Conservation (phyloP, 2,888 invertebrate species). For the Drosophila stalkeri region DNA sequence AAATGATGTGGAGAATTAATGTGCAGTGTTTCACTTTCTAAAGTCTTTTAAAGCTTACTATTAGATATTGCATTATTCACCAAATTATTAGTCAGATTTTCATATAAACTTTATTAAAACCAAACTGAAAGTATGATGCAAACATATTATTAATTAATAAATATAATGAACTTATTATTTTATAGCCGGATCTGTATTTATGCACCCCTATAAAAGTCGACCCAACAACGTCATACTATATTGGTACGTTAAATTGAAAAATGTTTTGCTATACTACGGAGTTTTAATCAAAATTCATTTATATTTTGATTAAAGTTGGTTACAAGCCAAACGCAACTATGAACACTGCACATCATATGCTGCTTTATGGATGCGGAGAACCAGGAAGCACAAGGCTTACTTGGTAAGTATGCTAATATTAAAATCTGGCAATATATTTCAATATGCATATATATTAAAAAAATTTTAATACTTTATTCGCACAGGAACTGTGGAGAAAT, state of each 20-base stretch:
- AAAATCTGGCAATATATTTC: too few species aligned
- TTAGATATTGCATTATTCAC: too few species aligned
- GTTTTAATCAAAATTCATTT: not conserved
- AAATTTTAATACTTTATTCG: not conserved
- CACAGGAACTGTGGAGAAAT: conserved; percentile 97
- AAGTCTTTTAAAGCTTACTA: too few species aligned
- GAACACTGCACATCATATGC: conserved; percentile 96
- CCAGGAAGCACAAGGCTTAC: conserved; percentile 86
- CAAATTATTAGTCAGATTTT: not conserved
- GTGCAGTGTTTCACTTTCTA: too few species aligned
- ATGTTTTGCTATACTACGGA: not conserved
- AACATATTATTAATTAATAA: not conserved
- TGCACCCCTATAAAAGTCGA: conserved; percentile 96
- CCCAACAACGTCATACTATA: conserved; percentile 90
- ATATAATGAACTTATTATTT: conserved; percentile 13
- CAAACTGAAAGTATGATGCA: too few species aligned
- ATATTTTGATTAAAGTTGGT: conserved; percentile 88
- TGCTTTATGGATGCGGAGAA: conserved; percentile 94
- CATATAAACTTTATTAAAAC: not conserved
- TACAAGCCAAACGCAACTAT: conserved; percentile 96
- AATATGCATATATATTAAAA: too few species aligned
- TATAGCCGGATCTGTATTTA: conserved; percentile 94
- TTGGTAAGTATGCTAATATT: conserved; percentile 89
- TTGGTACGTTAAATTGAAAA: conserved; percentile 87
- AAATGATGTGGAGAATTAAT: not conserved